These are phyloP conservation scores for Pteromalus puparum DNA, from an alignment of 1,140 invertebrate genomes.

Conservation along the genomic window DNA sequence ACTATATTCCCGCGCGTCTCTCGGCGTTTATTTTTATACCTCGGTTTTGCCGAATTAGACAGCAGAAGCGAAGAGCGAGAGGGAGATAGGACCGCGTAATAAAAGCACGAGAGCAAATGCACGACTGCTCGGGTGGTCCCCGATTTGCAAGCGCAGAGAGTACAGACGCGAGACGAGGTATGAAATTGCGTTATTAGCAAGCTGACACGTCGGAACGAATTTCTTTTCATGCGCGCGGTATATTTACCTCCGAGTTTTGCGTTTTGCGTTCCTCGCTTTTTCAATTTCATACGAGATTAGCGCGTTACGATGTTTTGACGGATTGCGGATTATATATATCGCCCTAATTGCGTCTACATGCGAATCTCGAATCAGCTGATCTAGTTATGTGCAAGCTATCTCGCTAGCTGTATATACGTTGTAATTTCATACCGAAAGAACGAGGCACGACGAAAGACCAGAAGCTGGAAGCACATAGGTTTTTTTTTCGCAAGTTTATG, in stretches of 20 bases:
- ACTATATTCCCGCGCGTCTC: slow-evolving; percentile 57
- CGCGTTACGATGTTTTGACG: background rate
- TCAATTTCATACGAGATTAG: too few relatives aligned
- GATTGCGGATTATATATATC: too few relatives aligned
- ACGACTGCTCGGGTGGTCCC: slow-evolving; percentile 39
- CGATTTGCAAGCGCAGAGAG: background rate
- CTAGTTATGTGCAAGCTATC: background rate
- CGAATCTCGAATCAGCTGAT: background rate
- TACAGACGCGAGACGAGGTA: slow-evolving; percentile 31
- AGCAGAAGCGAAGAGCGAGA: slow-evolving; percentile 46
- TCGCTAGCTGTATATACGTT: background rate
- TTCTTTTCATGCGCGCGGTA: slow-evolving; percentile 17
- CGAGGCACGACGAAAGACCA: background rate
- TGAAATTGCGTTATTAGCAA: slow-evolving; percentile 45
- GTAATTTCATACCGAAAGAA: background rate
- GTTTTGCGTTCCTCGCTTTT: background rate
- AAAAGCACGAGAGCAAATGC: slow-evolving; percentile 14
- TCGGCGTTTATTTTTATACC: slow-evolving; percentile 50
- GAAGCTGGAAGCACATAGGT: slow-evolving; percentile 5
- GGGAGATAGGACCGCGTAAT: slow-evolving; percentile 14
- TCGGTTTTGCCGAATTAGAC: slow-evolving; percentile 65
- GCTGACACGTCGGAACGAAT: slow-evolving; percentile 42
- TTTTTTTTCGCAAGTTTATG: slow-evolving; percentile 32
- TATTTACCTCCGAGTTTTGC: slow-evolving; percentile 31
- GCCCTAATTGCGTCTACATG: background rate